Percentiles rank a stretch among this genome's conserved stretches.
Conservation (phyloP, 2,113 vertebrate species). For the Rutilus rutilus region DNA sequence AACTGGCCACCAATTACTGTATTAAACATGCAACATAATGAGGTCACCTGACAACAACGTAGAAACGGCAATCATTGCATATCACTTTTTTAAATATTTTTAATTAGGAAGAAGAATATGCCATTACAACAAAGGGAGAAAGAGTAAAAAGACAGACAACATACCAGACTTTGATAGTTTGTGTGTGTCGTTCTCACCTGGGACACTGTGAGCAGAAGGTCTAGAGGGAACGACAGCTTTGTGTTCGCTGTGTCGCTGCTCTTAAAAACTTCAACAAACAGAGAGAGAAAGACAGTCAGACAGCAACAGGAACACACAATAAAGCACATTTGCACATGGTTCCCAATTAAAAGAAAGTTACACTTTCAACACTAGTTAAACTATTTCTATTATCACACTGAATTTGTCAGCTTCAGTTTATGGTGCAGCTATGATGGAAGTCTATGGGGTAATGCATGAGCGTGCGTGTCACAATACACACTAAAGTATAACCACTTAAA, state of each 20-base stretch:
- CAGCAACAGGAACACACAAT: background rate
- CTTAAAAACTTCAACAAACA: background rate
- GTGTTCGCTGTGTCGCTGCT: background rate
- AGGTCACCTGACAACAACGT: background rate
- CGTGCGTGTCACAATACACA: background rate
- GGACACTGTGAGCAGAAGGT: background rate
- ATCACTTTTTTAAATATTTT: background rate
- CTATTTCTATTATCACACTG: background rate
- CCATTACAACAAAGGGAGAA: background rate
- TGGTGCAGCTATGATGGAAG: background rate
- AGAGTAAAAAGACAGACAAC: background rate
- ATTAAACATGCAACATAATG: background rate
- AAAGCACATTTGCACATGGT: background rate
- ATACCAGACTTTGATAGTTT: background rate
- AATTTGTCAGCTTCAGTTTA: background rate
- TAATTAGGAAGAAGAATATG: background rate
- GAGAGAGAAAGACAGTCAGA: background rate
- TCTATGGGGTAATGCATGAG: background rate
- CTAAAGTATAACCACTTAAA: background rate
- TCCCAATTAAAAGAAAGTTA: background rate
- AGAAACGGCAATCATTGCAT: background rate
- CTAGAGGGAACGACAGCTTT: background rate
- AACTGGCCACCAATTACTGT: background rate
- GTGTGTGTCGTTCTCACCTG: constrained; percentile 1
- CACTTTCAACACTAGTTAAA: background rate